These are phyloP conservation scores for Campylorhamphus procurvoides DNA, from an alignment of 2,113 vertebrate species.

Conservation along the genomic window DNA sequence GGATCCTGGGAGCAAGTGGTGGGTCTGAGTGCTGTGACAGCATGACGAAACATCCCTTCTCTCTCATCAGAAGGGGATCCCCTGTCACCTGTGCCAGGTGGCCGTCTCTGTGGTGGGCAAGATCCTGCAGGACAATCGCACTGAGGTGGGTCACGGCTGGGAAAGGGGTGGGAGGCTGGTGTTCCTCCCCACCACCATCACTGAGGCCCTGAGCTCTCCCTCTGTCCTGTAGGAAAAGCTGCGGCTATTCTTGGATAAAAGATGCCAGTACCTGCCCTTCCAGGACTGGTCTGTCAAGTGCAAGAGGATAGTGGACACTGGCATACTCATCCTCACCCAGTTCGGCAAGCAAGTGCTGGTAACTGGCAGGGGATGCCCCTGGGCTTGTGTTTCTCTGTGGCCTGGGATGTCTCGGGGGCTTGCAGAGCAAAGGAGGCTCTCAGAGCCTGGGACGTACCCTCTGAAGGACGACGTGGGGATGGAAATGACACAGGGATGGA, in stretches of 20 bases:
- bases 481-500: neutral
- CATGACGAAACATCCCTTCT: fast-evolving
- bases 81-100: constrained; percentile 89
- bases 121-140: constrained; percentile 86
- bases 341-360: constrained; percentile 90
- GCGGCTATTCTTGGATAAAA: constrained; percentile 84
- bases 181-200: fast-evolving
- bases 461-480: neutral
- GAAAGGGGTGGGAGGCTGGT: fast-evolving
- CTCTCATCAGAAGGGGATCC: constrained; percentile 81
- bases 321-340: constrained; percentile 82
- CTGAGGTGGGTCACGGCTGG: constrained; percentile 77
- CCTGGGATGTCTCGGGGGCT: neutral
- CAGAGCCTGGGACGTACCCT: neutral
- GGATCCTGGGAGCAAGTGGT: neutral
- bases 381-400: neutral
- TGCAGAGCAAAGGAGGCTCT: neutral
- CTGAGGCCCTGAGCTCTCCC: neutral
- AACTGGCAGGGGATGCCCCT: neutral
- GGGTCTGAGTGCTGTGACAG: fast-evolving
- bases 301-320: constrained; percentile 85
- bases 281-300: constrained; percentile 78
- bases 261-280: constrained; percentile 86
- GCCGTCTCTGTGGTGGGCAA: constrained; percentile 77
- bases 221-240: constrained; percentile 78